Conservation (phyloP, 2,113 vertebrate species). For the Maccullochella peelii region DNA sequence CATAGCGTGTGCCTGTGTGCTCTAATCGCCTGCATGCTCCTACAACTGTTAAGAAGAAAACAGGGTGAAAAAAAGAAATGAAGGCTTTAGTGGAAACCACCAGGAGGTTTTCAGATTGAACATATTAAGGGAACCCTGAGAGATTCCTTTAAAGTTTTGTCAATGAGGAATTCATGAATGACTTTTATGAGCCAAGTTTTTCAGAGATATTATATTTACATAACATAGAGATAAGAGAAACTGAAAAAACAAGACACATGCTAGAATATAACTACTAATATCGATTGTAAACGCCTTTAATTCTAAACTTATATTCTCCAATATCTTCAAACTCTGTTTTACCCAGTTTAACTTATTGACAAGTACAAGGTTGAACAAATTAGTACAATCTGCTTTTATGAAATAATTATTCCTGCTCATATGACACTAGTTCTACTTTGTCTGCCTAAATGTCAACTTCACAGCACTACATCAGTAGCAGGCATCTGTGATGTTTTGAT, state of each 20-base stretch:
- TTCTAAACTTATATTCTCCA: background rate
- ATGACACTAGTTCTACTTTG: background rate
- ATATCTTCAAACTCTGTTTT: background rate
- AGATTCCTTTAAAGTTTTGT: conserved; percentile 18
- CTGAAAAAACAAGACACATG: background rate
- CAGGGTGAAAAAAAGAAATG: conserved; percentile 19
- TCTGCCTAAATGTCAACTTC: background rate
- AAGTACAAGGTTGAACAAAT: background rate
- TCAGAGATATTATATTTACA: background rate
- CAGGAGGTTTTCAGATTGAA: conserved; percentile 24
- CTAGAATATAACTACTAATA: background rate
- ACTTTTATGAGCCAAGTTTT: background rate
- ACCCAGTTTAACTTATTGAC: background rate
- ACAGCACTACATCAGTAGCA: background rate
- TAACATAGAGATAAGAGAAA: no score
- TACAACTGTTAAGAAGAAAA: conserved; percentile 59
- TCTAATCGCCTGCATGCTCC: conserved; percentile 61
- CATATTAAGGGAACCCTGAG: background rate
- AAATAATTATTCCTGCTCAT: background rate
- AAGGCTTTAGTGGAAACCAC: conserved; percentile 26
- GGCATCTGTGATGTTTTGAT: background rate
- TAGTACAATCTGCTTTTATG: background rate
- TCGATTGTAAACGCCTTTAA: background rate
- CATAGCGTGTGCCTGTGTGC: conserved; percentile 63
- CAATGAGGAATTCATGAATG: conserved; percentile 16